A percentile compares a stretch with the other conserved stretches of the same genome.
phyloP scores from a whole-genome alignment of 2,888 invertebrate species.

The Ptychoptera albimana region DNA sequence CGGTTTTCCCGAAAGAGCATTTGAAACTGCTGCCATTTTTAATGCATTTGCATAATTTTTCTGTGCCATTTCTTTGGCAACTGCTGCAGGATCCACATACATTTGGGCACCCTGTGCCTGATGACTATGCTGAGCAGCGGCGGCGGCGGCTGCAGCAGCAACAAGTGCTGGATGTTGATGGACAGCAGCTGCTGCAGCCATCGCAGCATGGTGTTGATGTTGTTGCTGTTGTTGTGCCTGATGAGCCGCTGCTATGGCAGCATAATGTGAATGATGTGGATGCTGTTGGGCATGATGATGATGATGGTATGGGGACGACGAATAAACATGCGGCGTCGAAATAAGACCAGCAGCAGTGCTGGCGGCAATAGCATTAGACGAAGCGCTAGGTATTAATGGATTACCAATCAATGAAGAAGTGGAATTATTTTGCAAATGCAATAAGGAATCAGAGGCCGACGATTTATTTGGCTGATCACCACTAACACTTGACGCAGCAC shows the following conservation, averaged over 20 bases:
- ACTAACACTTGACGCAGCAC: too few relatives aligned
- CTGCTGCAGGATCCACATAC: slow-evolving; percentile 41
- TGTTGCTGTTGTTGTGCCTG: not conserved
- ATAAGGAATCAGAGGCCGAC: too few relatives aligned
- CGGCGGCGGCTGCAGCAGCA: slow-evolving; percentile 16
- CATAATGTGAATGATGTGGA: not conserved
- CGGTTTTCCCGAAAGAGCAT: slow-evolving; percentile 29
- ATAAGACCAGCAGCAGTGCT: slow-evolving; percentile 7
- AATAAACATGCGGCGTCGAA: slow-evolving; percentile 16
- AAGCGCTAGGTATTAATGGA: too few relatives aligned
- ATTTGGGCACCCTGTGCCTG: slow-evolving; percentile 30
- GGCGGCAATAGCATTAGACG: not conserved
- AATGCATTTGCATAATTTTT: slow-evolving; percentile 67
- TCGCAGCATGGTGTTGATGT: slow-evolving; percentile 19
- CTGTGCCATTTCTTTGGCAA: slow-evolving; percentile 69
- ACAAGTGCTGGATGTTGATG: slow-evolving; percentile 14
- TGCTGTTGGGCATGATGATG: slow-evolving; percentile 20
- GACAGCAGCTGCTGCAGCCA: slow-evolving; percentile 17
- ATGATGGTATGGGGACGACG: slow-evolving; percentile 19
- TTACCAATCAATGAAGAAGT: too few relatives aligned
- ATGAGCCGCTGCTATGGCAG: slow-evolving; percentile 2
- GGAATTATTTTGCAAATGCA: too few relatives aligned
- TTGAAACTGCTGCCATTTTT: slow-evolving; percentile 37
- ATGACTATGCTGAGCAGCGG: slow-evolving; percentile 11
- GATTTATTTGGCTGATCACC: too few relatives aligned